phyloP scores from a whole-genome alignment of 2,888 invertebrate genomes.

The Unio pictorum region DNA sequence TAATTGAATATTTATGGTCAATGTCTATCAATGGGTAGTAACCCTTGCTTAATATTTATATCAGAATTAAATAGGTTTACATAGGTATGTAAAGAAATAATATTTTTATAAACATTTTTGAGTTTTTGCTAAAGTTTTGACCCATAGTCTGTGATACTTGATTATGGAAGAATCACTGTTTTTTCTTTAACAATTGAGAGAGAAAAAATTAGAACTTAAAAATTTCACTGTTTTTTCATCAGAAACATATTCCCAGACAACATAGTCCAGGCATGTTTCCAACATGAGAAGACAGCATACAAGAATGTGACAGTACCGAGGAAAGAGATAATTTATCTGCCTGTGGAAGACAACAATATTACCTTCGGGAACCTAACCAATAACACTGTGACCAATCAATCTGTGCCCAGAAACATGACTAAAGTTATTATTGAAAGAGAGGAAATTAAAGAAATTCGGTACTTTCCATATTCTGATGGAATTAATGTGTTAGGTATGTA shows the following conservation, averaged over 20 bases:
- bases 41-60: no score
- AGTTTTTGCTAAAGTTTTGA: no score
- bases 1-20: no score
- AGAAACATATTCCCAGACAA: conserved; percentile 79
- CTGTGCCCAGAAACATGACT: conserved; percentile 26
- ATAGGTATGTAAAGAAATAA: no score
- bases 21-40: no score
- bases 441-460: conserved; percentile 28
- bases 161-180: neutral
- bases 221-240: conserved; percentile 12
- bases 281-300: conserved; percentile 76
- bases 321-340: conserved; percentile 20
- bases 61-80: no score
- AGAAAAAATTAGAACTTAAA: neutral
- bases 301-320: conserved; percentile 23
- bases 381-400: conserved; percentile 24
- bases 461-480: conserved; percentile 72
- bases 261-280: conserved; percentile 77
- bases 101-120: no score
- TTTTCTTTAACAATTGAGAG: neutral
- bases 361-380: neutral
- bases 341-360: conserved; percentile 15
- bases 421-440: conserved; percentile 37
- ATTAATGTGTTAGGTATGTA: conserved; percentile 78
- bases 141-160: neutral